phyloP scores from a whole-genome alignment of 2,888 invertebrate genomes.

The Artemia sp. region DNA sequence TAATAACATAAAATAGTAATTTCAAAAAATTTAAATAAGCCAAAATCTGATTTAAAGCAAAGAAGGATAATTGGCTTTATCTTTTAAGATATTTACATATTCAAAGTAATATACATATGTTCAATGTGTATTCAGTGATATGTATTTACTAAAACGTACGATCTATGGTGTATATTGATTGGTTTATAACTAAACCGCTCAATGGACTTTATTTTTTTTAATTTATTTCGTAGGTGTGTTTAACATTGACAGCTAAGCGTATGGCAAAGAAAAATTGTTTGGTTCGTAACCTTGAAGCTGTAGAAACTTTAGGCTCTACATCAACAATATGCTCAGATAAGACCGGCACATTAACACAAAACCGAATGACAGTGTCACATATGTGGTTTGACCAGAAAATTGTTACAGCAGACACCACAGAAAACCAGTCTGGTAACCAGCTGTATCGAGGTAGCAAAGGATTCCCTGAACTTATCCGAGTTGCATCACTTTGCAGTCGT shows the following conservation, averaged over 20 bases:
- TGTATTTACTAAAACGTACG: no score
- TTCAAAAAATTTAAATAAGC: no score
- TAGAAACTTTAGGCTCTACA: slow-evolving; percentile 94
- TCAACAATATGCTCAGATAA: slow-evolving; percentile 99
- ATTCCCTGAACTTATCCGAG: slow-evolving; percentile 37
- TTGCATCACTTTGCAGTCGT: slow-evolving; percentile 26
- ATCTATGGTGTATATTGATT: no score
- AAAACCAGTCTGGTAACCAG: slow-evolving; percentile 82
- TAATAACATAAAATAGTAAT: no score
- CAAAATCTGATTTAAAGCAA: no score
- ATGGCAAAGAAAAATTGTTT: slow-evolving; percentile 99
- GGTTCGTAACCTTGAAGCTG: slow-evolving; percentile 98
- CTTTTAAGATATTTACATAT: no score
- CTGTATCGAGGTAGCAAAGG: slow-evolving; percentile 67
- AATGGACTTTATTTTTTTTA: background rate
- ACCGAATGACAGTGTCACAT: slow-evolving; percentile 97
- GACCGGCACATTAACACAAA: slow-evolving; percentile 95
- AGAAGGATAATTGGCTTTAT: no score
- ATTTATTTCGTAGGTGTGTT: slow-evolving; percentile 44
- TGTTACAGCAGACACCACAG: slow-evolving; percentile 95
- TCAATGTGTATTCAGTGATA: no score
- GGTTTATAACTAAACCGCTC: no score
- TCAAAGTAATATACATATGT: no score
- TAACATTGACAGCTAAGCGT: slow-evolving; percentile 93
- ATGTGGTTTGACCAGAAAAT: slow-evolving; percentile 99